Evolutionary conservation across 2,888 invertebrate genomes (phyloP), one percentile per base, ranked within the genome.

Genomic region (Oscheius sp.): DNA sequence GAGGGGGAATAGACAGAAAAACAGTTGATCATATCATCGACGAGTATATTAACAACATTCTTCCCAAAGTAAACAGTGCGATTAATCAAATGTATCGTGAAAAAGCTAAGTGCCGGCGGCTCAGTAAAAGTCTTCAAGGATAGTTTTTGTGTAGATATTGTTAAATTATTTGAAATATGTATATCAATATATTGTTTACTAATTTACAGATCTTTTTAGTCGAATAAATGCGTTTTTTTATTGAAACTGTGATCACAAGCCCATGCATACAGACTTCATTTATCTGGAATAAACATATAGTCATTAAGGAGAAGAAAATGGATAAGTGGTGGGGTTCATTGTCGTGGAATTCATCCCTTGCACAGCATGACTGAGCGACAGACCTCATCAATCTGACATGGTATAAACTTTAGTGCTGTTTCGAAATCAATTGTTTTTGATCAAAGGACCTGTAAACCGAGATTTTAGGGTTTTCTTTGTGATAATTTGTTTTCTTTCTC

Each of bases 1-100:
- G 14, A 36, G 57, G 57, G 28, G 36, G 9, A 12, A 33, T 28
- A 57, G 57, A 57, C 28, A 57, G 33, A 30, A 30, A 57, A 57
- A 57, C 36, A 33, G 28, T 57, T 57, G 57, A 57, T 57, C 57
- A 30, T 28, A 57, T 57, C 33, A 57, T 57, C 33, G 8, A 36
- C 36, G 36, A 36, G 36, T 36, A 36, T 36, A 36, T 14, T 36
- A 36, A 36, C 36, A 36, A 8, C 36, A 36, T 36, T 36, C 36
- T 36, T 36, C 36, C 36, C 36, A 14, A 36, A 36, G 36, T 36
- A 36, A 9, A 36, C 36, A 8, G 14, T 36, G 36, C 36, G 36
- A 36, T 14, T 36, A 36, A 36, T 8, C 36, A 36, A 36, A 36
- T 36, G 36, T 36, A 36, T 36, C 8, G 36, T 8, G 14, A 36